Base-by-base conservation (phyloP, 2,113 vertebrate species). In the Boleophthalmus pectinirostris region DNA sequence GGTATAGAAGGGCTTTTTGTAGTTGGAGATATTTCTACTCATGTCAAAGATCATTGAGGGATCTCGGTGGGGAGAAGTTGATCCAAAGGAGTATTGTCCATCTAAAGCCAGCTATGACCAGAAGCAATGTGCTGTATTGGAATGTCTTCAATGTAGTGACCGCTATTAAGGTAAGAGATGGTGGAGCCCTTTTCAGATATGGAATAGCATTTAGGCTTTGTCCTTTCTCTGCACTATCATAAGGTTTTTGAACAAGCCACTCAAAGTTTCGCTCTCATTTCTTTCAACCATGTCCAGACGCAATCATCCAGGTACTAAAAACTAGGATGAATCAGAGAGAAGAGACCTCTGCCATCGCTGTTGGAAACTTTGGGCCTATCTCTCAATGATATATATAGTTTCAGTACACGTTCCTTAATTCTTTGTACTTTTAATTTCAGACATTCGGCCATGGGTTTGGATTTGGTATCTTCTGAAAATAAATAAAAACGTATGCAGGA, bases 231-330 rank as follows among this genome's bases (percentile, higher is more conserved):
- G 38, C 38, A 43, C 49, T 51, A 51, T 51, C 49, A 51, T 20
- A 1, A 3, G 56, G 8, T 7, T 14, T 58, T 25, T 58, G 56
- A 58, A 58, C 12, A 25, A 58, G 56, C 11, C 56, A 58, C 56
- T 58, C 23, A 4, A 58, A 11, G 21, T 25, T 58, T 54, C 51
- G 1, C 51, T 54, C 20, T n/a, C 51, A n/a, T 54, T 58, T 58
- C 56, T 24, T 15, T 24, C 56, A 25, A 15, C 56, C 56, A 5
- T 9, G 23, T 58, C 56, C 56, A 58, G 56, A 58, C 3, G 56
- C 56, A 58, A 58, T 58, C 56, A 58, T 58, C 51, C 51, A 54
- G 51, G 51, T 54, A 43, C 38, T 8, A 18, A 54, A 54, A 54
- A n/a, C 8, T 54, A 54, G 16, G 8, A 54, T 54, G 51, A 21